A percentile compares a stretch with the other conserved stretches of the same genome.
phyloP scores from a whole-genome alignment of 2,113 vertebrate species.

The Gobius niger region DNA sequence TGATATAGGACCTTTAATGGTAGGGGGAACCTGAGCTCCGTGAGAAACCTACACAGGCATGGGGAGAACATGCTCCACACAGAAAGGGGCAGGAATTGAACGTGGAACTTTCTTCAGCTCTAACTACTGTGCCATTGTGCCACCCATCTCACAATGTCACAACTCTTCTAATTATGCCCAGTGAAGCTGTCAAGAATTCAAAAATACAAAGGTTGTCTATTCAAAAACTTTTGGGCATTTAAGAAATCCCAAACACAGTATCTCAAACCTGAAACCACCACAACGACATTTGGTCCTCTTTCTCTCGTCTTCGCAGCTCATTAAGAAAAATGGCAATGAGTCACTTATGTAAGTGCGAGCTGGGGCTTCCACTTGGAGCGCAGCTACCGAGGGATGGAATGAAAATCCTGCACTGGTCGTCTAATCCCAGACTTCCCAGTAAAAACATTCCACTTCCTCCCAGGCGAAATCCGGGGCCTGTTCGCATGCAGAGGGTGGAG shows the following conservation, averaged over 20 bases:
- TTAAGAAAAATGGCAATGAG: constrained; percentile 56
- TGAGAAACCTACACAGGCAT: no score
- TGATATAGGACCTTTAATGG: no score
- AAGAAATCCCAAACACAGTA: not conserved
- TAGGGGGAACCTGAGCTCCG: no score
- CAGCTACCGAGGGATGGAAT: constrained; percentile 61
- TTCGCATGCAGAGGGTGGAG: constrained; percentile 40
- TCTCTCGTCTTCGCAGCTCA: constrained; percentile 41
- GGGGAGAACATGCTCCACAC: no score
- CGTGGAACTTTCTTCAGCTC: no score
- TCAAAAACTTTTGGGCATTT: no score
- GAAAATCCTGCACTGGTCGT: constrained; percentile 62
- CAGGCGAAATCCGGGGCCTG: constrained; percentile 50
- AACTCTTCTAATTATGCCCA: no score
- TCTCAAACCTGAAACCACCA: not conserved
- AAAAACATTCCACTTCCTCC: constrained; percentile 73
- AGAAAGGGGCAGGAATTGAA: no score
- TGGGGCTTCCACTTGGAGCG: constrained; percentile 46
- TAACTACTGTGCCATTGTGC: no score
- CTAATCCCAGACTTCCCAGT: constrained; percentile 69
- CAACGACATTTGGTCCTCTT: constrained; percentile 19
- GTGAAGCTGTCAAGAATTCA: no score
- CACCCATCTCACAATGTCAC: no score
- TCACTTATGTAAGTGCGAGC: constrained; percentile 52
- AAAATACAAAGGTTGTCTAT: no score